Base-by-base conservation (phyloP, 2,113 vertebrate species). In the Salvator merianae region DNA sequence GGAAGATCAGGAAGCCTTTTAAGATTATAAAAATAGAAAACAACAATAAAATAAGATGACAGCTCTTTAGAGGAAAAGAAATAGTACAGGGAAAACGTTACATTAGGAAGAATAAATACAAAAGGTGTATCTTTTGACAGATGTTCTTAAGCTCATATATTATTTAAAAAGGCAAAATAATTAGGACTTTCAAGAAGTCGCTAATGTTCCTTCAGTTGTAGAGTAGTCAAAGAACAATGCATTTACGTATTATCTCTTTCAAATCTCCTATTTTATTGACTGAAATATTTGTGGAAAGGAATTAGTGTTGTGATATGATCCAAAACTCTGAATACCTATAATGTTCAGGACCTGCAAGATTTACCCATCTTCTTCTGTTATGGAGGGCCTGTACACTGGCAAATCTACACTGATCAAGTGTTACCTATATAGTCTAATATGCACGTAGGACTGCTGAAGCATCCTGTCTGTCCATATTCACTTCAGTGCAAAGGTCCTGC, bases 31-130 rank as follows among this genome's bases (percentile, higher is more conserved):
- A 22, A 8, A 85, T 24, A 75, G 79, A 79, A 34, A 12, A 53
- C 9, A 77, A 84, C 34, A 77, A 66, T 53, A 86, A 38, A 86
- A 72, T 75, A 32, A 55, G 32, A 3, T 65, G 40, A 38, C 47
- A 36, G 12, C 3, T 38, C 38, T 32, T 76, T 82, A 8, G n/a
- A 69, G 12, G 38, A 73, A 74, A 32, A 1, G 38, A 55, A 85
- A 43, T 22, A 47, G 16, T 70, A 22, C 87, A 1, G 1, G n/a
- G 40, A 26, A 88, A 82, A 34, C 1, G 32, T 82, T 81, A 71
- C 79, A 84, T 4, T 43, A 3, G 77, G 88, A 87, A 68, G 69
- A 86, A 83, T 20, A 91, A 83, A 90, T 53, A 53, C 50, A 36
- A 70, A 13, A 62, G 1, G 13, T 36, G 73, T 30, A 73, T 62